Percentiles rank a stretch among this genome's conserved stretches.
These are phyloP conservation scores for Ciconia maguari DNA, from an alignment of 2,113 vertebrate species.

Conservation along the genomic window DNA sequence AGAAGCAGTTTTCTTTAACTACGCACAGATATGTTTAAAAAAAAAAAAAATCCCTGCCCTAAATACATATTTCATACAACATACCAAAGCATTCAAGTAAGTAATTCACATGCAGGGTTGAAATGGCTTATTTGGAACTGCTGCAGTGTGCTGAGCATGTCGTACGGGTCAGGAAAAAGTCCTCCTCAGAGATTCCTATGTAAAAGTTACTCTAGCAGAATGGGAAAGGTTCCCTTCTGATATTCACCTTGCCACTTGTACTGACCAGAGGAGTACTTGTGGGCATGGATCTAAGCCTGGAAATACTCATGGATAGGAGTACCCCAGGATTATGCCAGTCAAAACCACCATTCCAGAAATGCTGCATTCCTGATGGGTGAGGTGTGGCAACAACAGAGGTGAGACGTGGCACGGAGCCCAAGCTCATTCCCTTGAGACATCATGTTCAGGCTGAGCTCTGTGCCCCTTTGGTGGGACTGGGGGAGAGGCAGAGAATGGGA, in stretches of 20 bases:
- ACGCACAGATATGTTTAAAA: neutral
- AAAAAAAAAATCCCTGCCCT: neutral
- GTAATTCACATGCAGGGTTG: neutral
- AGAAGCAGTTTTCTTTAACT: conserved; percentile 2
- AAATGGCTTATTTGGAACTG: neutral
- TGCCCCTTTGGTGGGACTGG: neutral
- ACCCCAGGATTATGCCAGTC: neutral
- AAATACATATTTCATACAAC: conserved; percentile 19
- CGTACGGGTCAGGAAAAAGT: neutral
- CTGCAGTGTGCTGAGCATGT: neutral
- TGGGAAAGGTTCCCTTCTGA: neutral
- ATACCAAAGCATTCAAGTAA: conserved; percentile 5
- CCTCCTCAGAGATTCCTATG: neutral
- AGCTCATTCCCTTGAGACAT: neutral
- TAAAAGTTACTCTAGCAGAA: neutral
- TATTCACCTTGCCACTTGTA: neutral
- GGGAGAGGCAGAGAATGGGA: neutral
- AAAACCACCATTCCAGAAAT: neutral
- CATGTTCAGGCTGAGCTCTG: neutral
- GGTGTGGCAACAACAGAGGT: neutral
- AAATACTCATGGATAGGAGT: neutral
- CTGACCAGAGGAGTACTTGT: neutral
- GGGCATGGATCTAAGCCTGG: neutral
- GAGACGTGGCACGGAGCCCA: neutral
- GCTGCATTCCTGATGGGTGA: conserved; percentile 3